A percentile compares a stretch with the other conserved stretches of the same genome.
Evolutionary conservation across 2,797 vertebrate species (phyloP).

Genomic region (Intellagama lesueurii): DNA sequence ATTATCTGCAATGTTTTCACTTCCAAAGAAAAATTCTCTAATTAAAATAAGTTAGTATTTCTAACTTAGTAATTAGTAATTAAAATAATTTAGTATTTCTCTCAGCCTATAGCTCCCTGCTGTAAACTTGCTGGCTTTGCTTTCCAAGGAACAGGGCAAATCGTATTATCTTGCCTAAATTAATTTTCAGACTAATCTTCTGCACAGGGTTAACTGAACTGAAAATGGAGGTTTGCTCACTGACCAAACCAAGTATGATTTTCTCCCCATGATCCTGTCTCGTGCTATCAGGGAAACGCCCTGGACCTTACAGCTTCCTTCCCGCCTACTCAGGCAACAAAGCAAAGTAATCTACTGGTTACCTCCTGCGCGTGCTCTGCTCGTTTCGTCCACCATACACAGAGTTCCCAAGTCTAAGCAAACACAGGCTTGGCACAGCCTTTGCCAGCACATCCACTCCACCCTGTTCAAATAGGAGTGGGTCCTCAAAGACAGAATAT

Average conservation of each 20-base stretch:
- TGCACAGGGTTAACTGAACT: neutral
- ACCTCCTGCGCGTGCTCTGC: neutral
- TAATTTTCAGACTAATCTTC: neutral
- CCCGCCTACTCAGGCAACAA: neutral
- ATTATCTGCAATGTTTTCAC: neutral
- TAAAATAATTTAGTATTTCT: neutral
- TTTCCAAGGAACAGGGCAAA: neutral
- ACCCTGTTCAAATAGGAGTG: conserved; percentile 34
- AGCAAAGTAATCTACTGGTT: neutral
- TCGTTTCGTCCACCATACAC: neutral
- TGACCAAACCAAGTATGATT: neutral
- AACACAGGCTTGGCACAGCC: conserved; percentile 52
- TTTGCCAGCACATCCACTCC: conserved; percentile 32
- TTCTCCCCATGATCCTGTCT: neutral
- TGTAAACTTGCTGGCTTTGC: neutral
- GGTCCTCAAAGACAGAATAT: neutral
- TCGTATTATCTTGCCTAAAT: neutral
- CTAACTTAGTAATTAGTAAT: too few relatives aligned
- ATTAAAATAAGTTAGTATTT: neutral
- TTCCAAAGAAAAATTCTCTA: neutral
- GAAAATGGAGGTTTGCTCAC: neutral
- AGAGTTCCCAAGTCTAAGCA: conserved; percentile 63
- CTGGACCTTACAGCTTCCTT: neutral
- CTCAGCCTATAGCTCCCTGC: too few relatives aligned
- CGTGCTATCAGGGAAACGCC: neutral